These are phyloP conservation scores for Drosophila melanica DNA, from an alignment of 1,140 invertebrate species.

Conservation along the genomic window DNA sequence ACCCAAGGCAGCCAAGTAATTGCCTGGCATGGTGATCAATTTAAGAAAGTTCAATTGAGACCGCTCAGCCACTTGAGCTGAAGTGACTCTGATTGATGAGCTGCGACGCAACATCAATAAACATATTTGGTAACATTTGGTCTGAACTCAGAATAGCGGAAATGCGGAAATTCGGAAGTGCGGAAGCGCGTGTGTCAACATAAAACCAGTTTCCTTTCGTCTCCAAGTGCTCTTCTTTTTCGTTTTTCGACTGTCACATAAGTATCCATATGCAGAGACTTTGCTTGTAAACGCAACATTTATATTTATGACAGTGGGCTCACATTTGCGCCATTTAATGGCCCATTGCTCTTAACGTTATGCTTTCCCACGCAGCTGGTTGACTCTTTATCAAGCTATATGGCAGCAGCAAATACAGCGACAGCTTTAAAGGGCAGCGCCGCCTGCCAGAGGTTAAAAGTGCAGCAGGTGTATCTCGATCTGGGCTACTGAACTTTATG, in stretches of 20 bases:
- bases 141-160: constrained; percentile 6
- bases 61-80: not conserved
- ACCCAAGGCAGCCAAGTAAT: not conserved
- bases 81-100: constrained; percentile 33
- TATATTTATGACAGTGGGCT: constrained; percentile 33
- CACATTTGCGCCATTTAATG: constrained; percentile 53
- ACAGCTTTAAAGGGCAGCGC: constrained; percentile 37
- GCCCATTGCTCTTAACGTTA: constrained; percentile 50
- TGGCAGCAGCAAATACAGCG: not conserved
- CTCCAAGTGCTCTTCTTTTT: not conserved
- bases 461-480: constrained; percentile 38
- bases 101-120: constrained; percentile 1
- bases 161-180: constrained; percentile 2
- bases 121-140: constrained; percentile 21
- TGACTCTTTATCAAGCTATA: constrained; percentile 2
- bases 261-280: constrained; percentile 15
- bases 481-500: constrained; percentile 10
- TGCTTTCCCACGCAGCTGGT: constrained; percentile 25
- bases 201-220: constrained; percentile 28
- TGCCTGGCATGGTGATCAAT: constrained; percentile 13
- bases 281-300: constrained; percentile 7
- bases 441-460: constrained; percentile 47
- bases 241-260: constrained; percentile 13
- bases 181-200: constrained; percentile 6
- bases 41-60: constrained; percentile 5